Evolutionary conservation across 2,888 invertebrate genomes (phyloP), one percentile per base, ranked within the genome.

Genomic region (Heteromurus nitidus): DNA sequence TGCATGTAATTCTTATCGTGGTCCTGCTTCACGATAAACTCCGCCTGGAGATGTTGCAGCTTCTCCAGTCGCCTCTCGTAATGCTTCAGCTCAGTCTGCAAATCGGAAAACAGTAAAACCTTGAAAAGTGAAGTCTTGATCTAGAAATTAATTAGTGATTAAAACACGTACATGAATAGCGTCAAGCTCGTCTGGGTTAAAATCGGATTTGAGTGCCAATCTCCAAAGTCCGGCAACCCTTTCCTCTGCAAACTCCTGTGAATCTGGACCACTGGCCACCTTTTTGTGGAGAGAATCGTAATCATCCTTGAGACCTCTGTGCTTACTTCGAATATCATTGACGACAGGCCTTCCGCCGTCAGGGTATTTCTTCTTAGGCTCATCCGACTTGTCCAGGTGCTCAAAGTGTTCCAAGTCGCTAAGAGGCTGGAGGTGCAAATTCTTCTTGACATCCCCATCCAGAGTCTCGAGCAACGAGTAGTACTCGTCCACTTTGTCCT

Each of bases 401-500:
- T 84, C 84, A 42, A 73, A 50, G 18, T 76, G 77, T 42, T 84
- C 82, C 1, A 79, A 28, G 11, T 82, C 82, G 67, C 77, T 67
- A 3, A 84, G 47, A 2, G 83, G 80, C 20, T 79, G 77, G 0
- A 84, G 47, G n/a, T 75, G 60, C 50, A 84, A 26, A 65, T 81
- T 81, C 53, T 84, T 85, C 55, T 81, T 74, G 28, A 85, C 89
- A 20, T 90, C 91, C 53, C 91, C 89, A 86, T 94, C 93, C 31
- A 94, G 90, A 87, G 95, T 93, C 85, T 92, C 92, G 69, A 96
- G 90, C 79, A 97, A 89, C 55, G 93, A 92, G 89, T 95, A 94
- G 88, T 96, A 97, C 88, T 97, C 94, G 89, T 97, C 95, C 67
- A 97, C 93, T 90, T 97, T 97, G 86, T 96, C 95, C 89, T 97